Evolutionary conservation across 92 coral and sea anemone genomes (phyloP).

Genomic region (Heliopora coerulea): DNA sequence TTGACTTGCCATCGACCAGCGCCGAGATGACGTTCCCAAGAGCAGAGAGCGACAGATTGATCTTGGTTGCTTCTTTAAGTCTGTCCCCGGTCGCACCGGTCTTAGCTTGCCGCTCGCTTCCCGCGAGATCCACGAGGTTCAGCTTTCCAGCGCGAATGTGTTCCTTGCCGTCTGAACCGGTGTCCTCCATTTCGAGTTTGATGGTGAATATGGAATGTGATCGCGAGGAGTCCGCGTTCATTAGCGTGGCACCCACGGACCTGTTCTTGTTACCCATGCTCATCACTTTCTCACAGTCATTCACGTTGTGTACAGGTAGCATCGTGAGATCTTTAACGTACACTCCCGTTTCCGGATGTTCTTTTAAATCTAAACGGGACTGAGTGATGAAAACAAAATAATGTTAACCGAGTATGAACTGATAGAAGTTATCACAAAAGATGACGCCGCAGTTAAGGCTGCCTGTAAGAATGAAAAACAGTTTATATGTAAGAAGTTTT

Average conservation of each 20-base stretch:
- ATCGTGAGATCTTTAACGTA: conserved; percentile 87
- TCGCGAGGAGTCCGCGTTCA: conserved; percentile 98
- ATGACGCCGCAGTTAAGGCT: too few species aligned
- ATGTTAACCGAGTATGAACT: too few species aligned
- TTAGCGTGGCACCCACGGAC: conserved; percentile 93
- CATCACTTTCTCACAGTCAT: conserved; percentile 93
- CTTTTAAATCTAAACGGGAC: conserved; percentile 80
- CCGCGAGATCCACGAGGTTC: conserved; percentile 96
- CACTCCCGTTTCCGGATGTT: conserved; percentile 94
- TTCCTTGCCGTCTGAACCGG: conserved; percentile 76
- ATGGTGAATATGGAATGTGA: conserved; percentile 95
- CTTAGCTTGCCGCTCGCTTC: conserved; percentile 95
- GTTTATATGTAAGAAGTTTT: too few species aligned
- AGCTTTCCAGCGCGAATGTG: conserved; percentile 95
- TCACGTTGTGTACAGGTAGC: conserved; percentile 76
- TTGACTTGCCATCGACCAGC: conserved; percentile 92
- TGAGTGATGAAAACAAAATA: neutral
- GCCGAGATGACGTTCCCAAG: conserved; percentile 99
- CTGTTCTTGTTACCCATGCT: conserved; percentile 91
- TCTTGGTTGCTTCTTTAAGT: conserved; percentile 94
- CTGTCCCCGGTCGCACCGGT: conserved; percentile 97
- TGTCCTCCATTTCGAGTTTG: conserved; percentile 84
- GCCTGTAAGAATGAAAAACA: too few species aligned
- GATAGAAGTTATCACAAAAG: too few species aligned
- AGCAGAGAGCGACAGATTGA: conserved; percentile 89